These are phyloP conservation scores for Drosophila borealis DNA, from an alignment of 2,888 invertebrate genomes.

Conservation along the genomic window DNA sequence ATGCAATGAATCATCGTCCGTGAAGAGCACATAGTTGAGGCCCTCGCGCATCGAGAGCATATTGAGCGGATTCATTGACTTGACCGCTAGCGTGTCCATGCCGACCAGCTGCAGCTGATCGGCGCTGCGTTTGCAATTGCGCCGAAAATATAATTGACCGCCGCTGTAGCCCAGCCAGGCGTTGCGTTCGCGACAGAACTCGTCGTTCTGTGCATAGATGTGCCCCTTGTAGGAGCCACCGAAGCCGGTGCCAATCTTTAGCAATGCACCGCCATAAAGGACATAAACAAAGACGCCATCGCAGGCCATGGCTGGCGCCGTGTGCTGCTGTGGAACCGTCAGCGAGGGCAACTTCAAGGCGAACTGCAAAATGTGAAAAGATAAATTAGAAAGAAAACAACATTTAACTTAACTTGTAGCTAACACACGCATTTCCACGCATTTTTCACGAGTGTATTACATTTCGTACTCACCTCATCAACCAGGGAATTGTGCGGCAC, in stretches of 20 bases:
- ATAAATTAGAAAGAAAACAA: background rate
- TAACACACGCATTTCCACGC: background rate
- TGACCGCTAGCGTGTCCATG: conserved; percentile 86
- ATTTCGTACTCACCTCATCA: conserved; percentile 85
- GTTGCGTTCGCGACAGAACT: conserved; percentile 91
- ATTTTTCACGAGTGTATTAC: background rate
- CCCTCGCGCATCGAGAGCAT: conserved; percentile 83
- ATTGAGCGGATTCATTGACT: conserved; percentile 84
- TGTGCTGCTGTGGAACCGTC: conserved; percentile 23
- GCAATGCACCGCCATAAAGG: conserved; percentile 92
- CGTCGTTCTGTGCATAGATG: conserved; percentile 92
- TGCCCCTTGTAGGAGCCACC: conserved; percentile 97
- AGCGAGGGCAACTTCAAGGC: conserved; percentile 68
- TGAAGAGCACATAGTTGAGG: conserved; percentile 86
- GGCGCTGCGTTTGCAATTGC: conserved; percentile 85
- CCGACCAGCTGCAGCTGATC: conserved; percentile 85
- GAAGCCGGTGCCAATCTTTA: conserved; percentile 98
- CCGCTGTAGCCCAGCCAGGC: conserved; percentile 95
- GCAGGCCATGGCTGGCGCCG: conserved; percentile 89
- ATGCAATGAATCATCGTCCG: conserved; percentile 92
- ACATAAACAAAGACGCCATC: conserved; percentile 97
- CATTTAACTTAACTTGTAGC: background rate
- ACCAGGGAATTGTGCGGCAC: conserved; percentile 91
- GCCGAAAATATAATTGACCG: conserved; percentile 92
- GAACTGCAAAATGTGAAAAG: conserved; percentile 65